phyloP scores from a whole-genome alignment of 2,888 invertebrate species.

The Sinelater perroti region DNA sequence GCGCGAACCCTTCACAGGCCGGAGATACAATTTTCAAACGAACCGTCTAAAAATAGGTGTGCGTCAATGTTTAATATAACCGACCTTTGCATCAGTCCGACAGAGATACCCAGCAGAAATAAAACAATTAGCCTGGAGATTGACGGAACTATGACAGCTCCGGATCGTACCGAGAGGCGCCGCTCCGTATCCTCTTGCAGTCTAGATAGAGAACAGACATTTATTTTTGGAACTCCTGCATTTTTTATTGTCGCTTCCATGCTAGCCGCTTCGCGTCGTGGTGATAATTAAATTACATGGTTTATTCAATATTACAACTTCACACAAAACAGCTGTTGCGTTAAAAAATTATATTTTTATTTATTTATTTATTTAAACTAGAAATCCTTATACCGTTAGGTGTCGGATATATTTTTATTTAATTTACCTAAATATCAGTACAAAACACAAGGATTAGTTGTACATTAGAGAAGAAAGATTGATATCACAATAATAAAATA shows the following conservation, averaged over 20 bases:
- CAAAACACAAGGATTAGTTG: too few species aligned
- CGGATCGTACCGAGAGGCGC: slow-evolving; percentile 1
- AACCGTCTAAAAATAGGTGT: too few species aligned
- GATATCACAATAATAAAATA: too few species aligned
- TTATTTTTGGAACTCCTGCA: slow-evolving; percentile 1
- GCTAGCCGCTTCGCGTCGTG: not conserved
- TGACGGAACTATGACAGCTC: slow-evolving; percentile 7
- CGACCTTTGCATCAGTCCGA: not conserved
- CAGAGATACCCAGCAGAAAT: not conserved
- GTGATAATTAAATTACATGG: not conserved
- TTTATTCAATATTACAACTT: not conserved
- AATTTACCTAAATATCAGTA: too few species aligned
- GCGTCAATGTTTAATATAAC: not conserved
- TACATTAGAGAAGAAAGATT: too few species aligned
- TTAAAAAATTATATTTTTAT: too few species aligned
- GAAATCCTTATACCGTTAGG: too few species aligned
- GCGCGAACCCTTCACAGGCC: not conserved
- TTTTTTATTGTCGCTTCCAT: slow-evolving; percentile 6
- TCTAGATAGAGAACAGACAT: slow-evolving; percentile 9
- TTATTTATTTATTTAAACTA: too few species aligned
- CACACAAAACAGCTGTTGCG: too few species aligned
- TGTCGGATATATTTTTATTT: too few species aligned
- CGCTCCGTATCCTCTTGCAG: slow-evolving; percentile 6
- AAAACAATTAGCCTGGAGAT: slow-evolving; percentile 2
- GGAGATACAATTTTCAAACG: not conserved